These are phyloP conservation scores for Acanthosoma haemorrhoidale DNA, from an alignment of 2,888 invertebrate species.

Conservation along the genomic window DNA sequence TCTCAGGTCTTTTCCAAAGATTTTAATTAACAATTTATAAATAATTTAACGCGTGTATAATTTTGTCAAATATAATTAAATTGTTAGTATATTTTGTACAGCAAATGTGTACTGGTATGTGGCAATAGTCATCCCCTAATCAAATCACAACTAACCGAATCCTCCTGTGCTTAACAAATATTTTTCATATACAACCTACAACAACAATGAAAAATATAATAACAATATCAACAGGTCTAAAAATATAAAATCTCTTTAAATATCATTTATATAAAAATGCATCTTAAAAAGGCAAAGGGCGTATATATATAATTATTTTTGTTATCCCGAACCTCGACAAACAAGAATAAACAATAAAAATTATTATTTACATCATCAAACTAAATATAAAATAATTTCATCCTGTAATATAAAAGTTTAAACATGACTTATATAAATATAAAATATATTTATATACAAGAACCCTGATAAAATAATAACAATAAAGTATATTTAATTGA, in stretches of 20 bases:
- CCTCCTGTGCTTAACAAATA: not conserved
- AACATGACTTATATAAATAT: not conserved
- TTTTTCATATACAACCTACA: conserved; percentile 11
- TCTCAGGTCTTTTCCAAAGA: too few relatives aligned
- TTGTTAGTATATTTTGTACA: not conserved
- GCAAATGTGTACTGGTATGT: conserved; percentile 1
- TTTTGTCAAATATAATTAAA: not conserved
- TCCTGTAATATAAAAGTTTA: conserved; percentile 13
- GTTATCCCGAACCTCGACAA: not conserved
- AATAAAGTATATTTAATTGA: conserved; percentile 1
- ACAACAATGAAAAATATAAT: conserved; percentile 22
- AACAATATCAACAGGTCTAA: conserved; percentile 19
- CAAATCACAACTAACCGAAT: not conserved
- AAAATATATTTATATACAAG: conserved; percentile 13
- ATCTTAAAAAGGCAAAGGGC: conserved; percentile 17
- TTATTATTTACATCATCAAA: not conserved
- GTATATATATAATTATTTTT: not conserved
- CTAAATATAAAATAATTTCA: conserved; percentile 8
- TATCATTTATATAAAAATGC: conserved; percentile 24
- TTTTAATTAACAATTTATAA: too few relatives aligned
- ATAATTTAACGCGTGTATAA: too few relatives aligned
- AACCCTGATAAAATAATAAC: conserved; percentile 12
- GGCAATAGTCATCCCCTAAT: not conserved
- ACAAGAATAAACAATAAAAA: not conserved
- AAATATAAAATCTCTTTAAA: conserved; percentile 22